Percentiles rank a stretch among this genome's conserved stretches.
Conservation (phyloP, 2,888 invertebrate species). For the Pyrrhosoma nymphula region DNA sequence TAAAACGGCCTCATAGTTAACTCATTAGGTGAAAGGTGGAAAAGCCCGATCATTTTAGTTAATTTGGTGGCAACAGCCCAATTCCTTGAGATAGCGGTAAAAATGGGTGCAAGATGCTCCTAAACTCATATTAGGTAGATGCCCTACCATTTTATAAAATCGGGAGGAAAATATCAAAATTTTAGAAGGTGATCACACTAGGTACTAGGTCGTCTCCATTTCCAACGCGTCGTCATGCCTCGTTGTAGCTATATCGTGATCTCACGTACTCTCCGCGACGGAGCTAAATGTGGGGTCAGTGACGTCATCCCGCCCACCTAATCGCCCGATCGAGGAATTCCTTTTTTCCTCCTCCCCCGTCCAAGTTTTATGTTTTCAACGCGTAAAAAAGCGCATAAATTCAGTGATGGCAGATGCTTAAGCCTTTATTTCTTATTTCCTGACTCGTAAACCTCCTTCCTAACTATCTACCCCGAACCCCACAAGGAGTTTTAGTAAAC, state of each 20-base stretch:
- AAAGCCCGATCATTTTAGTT: no score
- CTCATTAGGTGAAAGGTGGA: no score
- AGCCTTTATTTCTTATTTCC: slow-evolving; percentile 16
- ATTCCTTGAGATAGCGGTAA: no score
- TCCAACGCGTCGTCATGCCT: not conserved
- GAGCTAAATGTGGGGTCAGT: not conserved
- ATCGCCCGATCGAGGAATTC: not conserved
- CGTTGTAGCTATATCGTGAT: not conserved
- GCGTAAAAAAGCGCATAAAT: not conserved
- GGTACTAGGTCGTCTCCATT: no score
- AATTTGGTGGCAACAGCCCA: no score
- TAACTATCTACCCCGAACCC: slow-evolving; percentile 11
- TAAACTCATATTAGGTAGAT: no score
- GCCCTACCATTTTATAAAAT: no score
- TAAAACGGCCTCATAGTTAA: no score
- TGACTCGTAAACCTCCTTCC: not conserved
- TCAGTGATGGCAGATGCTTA: not conserved
- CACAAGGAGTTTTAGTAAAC: not conserved
- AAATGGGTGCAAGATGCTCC: no score
- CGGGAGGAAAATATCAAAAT: not conserved
- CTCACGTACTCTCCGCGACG: not conserved
- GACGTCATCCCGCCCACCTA: not conserved
- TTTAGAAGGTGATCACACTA: not conserved
- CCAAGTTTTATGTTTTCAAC: not conserved
- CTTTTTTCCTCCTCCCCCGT: not conserved